Evolutionary conservation across 2,797 vertebrate genomes (phyloP), one percentile per base, ranked within the genome.

Genomic region (Ctenochaetus hawaiiensis): DNA sequence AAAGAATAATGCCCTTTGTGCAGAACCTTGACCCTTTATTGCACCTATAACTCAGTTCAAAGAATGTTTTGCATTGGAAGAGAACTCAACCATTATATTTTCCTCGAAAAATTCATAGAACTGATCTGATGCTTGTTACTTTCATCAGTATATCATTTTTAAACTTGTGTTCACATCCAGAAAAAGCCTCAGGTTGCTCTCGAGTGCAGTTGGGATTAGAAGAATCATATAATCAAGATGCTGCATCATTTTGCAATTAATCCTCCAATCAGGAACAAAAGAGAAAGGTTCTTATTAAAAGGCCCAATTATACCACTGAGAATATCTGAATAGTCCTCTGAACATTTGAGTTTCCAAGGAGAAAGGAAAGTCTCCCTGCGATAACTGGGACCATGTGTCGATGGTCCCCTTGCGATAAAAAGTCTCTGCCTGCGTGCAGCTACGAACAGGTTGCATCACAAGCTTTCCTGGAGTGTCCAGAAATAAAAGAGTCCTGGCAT

Each of bases 1-100:
- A 85, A 86, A 90, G 20, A 91, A 91, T 90, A 93, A 93, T 93
- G 87, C 90, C 92, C 91, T 85, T 82, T 90, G 82, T 92, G 84
- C 90, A 92, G 88, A 91, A 85, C 63, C 51, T 60, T 84, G 67
- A 86, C 77, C 81, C 53, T 79, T 77, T 88, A 88, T 83, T 89
- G 84, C 86, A 85, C 75, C 85, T 74, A 62, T 68, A 54, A 67
- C 67, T 76, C 72, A 77, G 67, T 73, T 82, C 47, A 75, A 80
- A 82, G 66, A 62, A 80, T 66, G 67, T 83, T 75, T 41, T 86
- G 58, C 20, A 73, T 77, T 69, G 78, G 22, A 75, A 74, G 69
- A 60, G 17, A 72, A 62, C 6, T 58, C 53, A 78, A 30, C 44
- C 12, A 4, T 43, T 58, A 30, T 23, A 45, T 20, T 52, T 65